Evolutionary conservation across 2,888 invertebrate species (phyloP).

Genomic region (Diaperis boleti): DNA sequence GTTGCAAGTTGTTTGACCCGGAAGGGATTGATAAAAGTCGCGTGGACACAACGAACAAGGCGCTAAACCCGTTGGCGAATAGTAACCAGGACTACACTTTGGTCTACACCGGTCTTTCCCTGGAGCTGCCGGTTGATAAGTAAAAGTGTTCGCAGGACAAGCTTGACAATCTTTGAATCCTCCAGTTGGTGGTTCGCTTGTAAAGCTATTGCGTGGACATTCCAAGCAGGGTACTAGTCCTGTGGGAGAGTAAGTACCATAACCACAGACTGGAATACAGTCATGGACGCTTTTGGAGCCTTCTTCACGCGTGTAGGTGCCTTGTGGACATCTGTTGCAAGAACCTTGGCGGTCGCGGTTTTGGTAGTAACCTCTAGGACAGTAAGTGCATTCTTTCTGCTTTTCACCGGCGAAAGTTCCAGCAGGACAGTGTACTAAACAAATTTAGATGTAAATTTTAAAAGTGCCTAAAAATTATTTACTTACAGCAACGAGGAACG

Average conservation of each 20-base stretch:
- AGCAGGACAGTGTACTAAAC: constrained; percentile 93
- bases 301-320: constrained; percentile 92
- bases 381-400: constrained; percentile 91
- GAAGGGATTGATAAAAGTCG: constrained; percentile 90
- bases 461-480: constrained; percentile 19
- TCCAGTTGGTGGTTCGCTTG: constrained; percentile 87
- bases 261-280: constrained; percentile 95
- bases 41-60: constrained; percentile 94
- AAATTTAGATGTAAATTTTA: too few relatives aligned
- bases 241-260: constrained; percentile 95
- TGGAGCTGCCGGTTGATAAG: constrained; percentile 92
- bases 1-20: constrained; percentile 87
- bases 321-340: constrained; percentile 91
- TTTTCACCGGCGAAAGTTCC: constrained; percentile 94
- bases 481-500: constrained; percentile 92
- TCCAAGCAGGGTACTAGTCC: constrained; percentile 94
- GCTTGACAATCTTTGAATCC: constrained; percentile 95
- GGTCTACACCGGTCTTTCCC: constrained; percentile 85
- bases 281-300: constrained; percentile 88
- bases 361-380: constrained; percentile 94
- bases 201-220: constrained; percentile 93
- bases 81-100: constrained; percentile 90
- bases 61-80: constrained; percentile 92
- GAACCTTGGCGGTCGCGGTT: constrained; percentile 91
- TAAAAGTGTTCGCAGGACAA: constrained; percentile 90